Percentiles rank a stretch among this genome's conserved stretches.
Evolutionary conservation across 1,140 invertebrate species (phyloP).

Genomic region (Drosophila nannoptera): DNA sequence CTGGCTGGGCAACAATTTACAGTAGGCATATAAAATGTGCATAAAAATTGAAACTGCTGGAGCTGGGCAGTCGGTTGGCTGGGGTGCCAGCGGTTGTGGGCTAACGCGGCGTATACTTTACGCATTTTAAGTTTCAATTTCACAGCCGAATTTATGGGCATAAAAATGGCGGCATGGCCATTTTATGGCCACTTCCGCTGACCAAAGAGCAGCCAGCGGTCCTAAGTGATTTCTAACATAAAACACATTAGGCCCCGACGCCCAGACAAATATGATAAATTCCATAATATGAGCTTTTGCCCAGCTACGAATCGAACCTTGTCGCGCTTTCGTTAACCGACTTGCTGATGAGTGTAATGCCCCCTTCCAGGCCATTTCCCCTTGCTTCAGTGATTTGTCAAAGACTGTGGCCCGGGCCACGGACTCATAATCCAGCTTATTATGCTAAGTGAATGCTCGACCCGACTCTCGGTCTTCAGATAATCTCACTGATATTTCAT

Average conservation of each 20-base stretch:
- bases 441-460: constrained; percentile 69
- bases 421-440: constrained; percentile 68
- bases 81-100: neutral
- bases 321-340: constrained; percentile 23
- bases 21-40: constrained; percentile 77
- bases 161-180: constrained; percentile 53
- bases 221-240: constrained; percentile 75
- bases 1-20: constrained; percentile 66
- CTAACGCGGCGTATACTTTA: constrained; percentile 67
- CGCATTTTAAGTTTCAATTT: constrained; percentile 78
- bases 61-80: neutral
- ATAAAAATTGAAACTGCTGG: constrained; percentile 69
- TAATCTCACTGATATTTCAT: constrained; percentile 74
- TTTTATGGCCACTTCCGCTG: constrained; percentile 74
- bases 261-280: constrained; percentile 34
- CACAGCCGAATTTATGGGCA: constrained; percentile 73
- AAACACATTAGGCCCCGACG: constrained; percentile 57
- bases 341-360: constrained; percentile 46
- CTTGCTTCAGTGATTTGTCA: constrained; percentile 61
- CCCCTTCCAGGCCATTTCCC: constrained; percentile 53
- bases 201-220: constrained; percentile 45
- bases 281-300: neutral
- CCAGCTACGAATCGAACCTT: neutral
- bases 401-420: constrained; percentile 18
- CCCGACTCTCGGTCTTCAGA: constrained; percentile 25